Evolutionary conservation across 2,113 vertebrate genomes (phyloP).

Genomic region (Hydrochoerus hydrochaeris): DNA sequence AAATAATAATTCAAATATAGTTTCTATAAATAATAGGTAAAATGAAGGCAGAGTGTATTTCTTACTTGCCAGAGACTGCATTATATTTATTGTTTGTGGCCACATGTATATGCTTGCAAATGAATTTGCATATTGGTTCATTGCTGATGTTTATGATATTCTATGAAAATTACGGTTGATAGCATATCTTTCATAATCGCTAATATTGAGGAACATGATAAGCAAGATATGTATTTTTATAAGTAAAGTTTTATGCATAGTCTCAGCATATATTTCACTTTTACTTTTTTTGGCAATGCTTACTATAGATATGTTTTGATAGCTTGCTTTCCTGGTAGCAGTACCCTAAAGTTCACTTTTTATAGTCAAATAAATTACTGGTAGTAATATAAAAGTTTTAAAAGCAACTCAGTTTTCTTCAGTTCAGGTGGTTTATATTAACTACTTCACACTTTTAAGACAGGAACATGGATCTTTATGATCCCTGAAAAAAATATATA

Average conservation of each 20-base stretch:
- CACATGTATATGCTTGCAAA: rapidly evolving
- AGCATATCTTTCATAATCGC: neutral
- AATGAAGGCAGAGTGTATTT: neutral
- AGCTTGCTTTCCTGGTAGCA: neutral
- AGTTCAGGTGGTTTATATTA: neutral
- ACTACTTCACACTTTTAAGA: neutral
- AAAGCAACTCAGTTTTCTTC: neutral
- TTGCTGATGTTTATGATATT: neutral
- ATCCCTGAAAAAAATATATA: neutral
- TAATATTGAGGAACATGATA: neutral
- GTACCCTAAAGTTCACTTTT: neutral
- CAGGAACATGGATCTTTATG: neutral
- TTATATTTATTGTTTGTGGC: no score
- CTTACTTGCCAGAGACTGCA: neutral
- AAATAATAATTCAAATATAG: neutral
- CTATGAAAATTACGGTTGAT: neutral
- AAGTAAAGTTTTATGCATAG: neutral
- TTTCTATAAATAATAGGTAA: neutral
- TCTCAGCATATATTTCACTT: neutral
- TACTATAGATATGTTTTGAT: neutral
- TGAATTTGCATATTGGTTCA: rapidly evolving
- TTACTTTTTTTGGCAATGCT: neutral
- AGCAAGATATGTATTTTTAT: neutral
- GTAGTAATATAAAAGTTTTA: neutral
- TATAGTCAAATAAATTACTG: slow-evolving; percentile 31